Percentiles rank a stretch among this genome's conserved stretches.
Evolutionary conservation across 2,797 vertebrate species (phyloP).

Genomic region (Gila robusta): DNA sequence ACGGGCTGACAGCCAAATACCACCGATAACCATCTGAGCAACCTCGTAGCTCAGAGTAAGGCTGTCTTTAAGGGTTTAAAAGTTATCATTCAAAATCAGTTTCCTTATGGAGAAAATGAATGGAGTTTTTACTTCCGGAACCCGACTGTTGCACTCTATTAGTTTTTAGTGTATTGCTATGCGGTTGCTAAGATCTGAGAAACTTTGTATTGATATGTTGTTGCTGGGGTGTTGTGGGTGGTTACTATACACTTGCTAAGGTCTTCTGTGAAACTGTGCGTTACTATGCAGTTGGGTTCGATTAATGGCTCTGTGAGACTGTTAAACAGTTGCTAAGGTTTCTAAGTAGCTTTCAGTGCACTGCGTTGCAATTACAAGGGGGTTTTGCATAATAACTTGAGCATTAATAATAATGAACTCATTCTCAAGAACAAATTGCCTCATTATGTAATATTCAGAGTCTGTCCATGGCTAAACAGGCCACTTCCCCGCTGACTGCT

Average conservation of each 20-base stretch:
- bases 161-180: no score
- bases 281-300: no score
- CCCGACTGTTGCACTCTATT: no score
- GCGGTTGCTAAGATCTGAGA: neutral
- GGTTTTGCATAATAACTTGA: neutral
- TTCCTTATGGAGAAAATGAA: no score
- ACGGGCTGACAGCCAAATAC: no score
- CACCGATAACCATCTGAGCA: no score
- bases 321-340: neutral
- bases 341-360: neutral
- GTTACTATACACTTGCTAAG: neutral
- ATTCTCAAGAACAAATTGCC: slow-evolving; percentile 24
- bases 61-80: no score
- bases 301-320: neutral
- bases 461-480: neutral
- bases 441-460: slow-evolving; percentile 2
- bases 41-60: no score
- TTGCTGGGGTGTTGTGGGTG: neutral
- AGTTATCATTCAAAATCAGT: no score
- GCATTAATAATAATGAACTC: slow-evolving; percentile 11
- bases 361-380: neutral
- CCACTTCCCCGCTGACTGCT: neutral
- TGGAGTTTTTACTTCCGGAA: no score
- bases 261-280: neutral
- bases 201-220: no score